A percentile compares a stretch with the other conserved stretches of the same genome.
These are phyloP conservation scores for Sturnus vulgaris DNA, from an alignment of 2,113 vertebrate genomes.

Conservation along the genomic window DNA sequence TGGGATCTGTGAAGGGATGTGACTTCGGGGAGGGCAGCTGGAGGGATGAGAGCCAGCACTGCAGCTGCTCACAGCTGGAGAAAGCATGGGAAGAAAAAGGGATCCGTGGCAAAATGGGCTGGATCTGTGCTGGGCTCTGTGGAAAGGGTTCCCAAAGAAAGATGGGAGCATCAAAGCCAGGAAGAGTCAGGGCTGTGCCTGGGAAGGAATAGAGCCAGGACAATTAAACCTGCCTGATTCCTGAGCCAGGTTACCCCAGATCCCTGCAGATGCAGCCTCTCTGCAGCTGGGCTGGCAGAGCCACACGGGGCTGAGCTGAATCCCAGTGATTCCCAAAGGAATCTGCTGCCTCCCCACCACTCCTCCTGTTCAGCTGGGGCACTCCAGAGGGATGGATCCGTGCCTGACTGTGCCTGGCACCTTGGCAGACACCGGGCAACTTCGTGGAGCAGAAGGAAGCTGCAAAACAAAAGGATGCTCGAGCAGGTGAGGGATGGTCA, in stretches of 20 bases:
- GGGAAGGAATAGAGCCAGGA: neutral
- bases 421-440: neutral
- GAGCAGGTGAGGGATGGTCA: neutral
- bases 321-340: accelerated
- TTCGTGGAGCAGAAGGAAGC: neutral
- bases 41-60: neutral
- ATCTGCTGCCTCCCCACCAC: neutral
- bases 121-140: neutral
- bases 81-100: neutral
- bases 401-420: neutral
- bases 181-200: neutral
- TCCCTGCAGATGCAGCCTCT: neutral
- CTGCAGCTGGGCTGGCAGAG: neutral
- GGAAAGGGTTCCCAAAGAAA: neutral
- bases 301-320: accelerated
- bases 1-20: no score
- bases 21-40: neutral
- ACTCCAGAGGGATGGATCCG: neutral
- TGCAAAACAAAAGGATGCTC: neutral
- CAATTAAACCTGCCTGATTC: neutral
- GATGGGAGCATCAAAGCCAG: neutral
- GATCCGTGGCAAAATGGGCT: neutral
- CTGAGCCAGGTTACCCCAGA: neutral
- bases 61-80: neutral
- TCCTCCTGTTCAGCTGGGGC: neutral